Conservation (phyloP, 2,797 vertebrate species). For the Galago senegalensis region DNA sequence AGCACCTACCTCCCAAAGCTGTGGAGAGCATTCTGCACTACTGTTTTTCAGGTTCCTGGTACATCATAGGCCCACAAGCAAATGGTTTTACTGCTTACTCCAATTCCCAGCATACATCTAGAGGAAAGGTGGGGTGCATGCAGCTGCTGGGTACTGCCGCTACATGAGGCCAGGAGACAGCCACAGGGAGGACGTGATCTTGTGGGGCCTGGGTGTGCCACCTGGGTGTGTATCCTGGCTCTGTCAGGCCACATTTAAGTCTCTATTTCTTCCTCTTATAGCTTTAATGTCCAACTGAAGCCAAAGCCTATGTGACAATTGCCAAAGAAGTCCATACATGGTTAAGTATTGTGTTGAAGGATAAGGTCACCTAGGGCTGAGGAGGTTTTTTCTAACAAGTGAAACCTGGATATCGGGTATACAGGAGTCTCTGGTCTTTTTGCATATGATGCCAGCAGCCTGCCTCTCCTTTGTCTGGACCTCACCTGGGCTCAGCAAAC, state of each 20-base stretch:
- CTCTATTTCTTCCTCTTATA: not conserved
- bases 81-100: not conserved
- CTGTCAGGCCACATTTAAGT: not conserved
- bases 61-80: not conserved
- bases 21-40: not conserved
- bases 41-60: no score
- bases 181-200: rapidly evolving
- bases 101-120: not conserved
- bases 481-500: not conserved
- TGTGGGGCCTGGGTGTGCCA: rapidly evolving
- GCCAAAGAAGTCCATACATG: not conserved
- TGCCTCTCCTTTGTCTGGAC: not conserved
- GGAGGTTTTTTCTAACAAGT: not conserved
- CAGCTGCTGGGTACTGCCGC: rapidly evolving
- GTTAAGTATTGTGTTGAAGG: not conserved
- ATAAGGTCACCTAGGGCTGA: not conserved
- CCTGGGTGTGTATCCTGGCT: not conserved
- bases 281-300: not conserved
- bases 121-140: not conserved
- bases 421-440: rapidly evolving
- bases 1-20: no score
- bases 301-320: not conserved
- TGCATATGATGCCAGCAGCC: no score
- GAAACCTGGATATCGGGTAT: not conserved
- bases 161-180: no score